Conservation (phyloP, 2,888 invertebrate genomes). For the Archaeoteleia sp. region DNA sequence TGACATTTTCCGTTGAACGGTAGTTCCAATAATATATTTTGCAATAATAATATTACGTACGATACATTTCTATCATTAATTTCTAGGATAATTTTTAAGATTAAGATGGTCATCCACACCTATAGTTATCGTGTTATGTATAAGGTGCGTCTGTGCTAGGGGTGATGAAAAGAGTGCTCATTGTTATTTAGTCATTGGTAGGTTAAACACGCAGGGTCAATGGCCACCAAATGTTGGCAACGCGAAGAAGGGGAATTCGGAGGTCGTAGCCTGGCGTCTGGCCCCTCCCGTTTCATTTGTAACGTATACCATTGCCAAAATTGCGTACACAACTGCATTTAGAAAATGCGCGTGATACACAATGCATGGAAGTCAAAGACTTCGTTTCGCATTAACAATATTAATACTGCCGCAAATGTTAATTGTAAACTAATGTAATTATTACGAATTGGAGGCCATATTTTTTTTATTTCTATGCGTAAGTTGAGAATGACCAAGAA, state of each 20-base stretch:
- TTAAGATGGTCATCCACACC: conserved; percentile 30
- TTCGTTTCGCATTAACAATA: conserved; percentile 6
- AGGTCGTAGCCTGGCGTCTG: conserved; percentile 53
- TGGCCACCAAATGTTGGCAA: conserved; percentile 73
- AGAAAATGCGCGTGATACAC: conserved; percentile 55
- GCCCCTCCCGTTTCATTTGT: conserved; percentile 53
- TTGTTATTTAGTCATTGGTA: conserved; percentile 70
- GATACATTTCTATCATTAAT: too few relatives aligned
- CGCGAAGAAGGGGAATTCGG: conserved; percentile 53
- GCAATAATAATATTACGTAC: too few relatives aligned
- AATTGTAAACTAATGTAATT: too few relatives aligned
- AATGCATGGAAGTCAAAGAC: too few relatives aligned
- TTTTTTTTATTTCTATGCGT: too few relatives aligned
- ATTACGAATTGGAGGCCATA: too few relatives aligned
- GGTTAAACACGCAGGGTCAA: conserved; percentile 70
- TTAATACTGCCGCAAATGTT: not conserved
- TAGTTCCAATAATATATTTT: too few relatives aligned
- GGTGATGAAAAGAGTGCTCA: conserved; percentile 63
- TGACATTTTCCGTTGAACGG: too few relatives aligned
- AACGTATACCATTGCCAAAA: conserved; percentile 57
- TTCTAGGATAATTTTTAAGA: too few relatives aligned
- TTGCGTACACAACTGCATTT: conserved; percentile 71
- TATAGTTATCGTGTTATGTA: conserved; percentile 37
- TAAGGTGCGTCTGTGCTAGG: conserved; percentile 39
- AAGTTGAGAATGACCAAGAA: too few relatives aligned